These are phyloP conservation scores for Drosophila yakuba DNA, from an alignment of 1,140 invertebrate species.

Conservation along the genomic window DNA sequence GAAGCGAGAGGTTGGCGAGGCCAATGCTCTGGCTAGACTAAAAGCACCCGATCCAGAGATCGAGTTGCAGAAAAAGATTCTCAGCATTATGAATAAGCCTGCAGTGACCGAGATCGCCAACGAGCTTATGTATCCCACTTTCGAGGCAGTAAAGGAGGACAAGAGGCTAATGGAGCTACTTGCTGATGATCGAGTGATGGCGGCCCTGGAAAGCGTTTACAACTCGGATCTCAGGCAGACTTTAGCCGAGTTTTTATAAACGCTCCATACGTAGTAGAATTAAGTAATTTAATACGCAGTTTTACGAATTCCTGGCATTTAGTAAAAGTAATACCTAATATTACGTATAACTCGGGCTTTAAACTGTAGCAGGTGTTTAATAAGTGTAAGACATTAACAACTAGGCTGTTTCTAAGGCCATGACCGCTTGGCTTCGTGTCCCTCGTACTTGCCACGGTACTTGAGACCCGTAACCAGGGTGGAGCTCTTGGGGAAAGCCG, in stretches of 20 bases:
- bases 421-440: conserved; percentile 87
- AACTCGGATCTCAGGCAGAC: conserved; percentile 48
- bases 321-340: neutral
- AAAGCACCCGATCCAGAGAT: conserved; percentile 85
- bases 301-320: neutral
- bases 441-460: conserved; percentile 92
- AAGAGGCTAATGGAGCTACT: conserved; percentile 64
- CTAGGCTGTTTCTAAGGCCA: conserved; percentile 85
- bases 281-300: neutral
- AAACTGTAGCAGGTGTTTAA: conserved; percentile 31
- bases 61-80: conserved; percentile 91
- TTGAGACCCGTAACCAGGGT: conserved; percentile 93
- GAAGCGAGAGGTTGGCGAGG: conserved; percentile 88
- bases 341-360: neutral
- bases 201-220: conserved; percentile 87
- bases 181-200: conserved; percentile 89
- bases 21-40: conserved; percentile 73
- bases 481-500: conserved; percentile 92
- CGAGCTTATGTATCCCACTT: conserved; percentile 56
- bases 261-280: conserved; percentile 21
- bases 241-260: conserved; percentile 54
- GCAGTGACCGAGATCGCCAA: conserved; percentile 77
- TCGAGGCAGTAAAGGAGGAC: conserved; percentile 57
- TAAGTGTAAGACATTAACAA: conserved; percentile 24
- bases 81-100: conserved; percentile 91